Percentiles rank a stretch among this genome's conserved stretches.
phyloP scores from a whole-genome alignment of 64 coral and sea anemone species.

The Exaiptasia diaphana region DNA sequence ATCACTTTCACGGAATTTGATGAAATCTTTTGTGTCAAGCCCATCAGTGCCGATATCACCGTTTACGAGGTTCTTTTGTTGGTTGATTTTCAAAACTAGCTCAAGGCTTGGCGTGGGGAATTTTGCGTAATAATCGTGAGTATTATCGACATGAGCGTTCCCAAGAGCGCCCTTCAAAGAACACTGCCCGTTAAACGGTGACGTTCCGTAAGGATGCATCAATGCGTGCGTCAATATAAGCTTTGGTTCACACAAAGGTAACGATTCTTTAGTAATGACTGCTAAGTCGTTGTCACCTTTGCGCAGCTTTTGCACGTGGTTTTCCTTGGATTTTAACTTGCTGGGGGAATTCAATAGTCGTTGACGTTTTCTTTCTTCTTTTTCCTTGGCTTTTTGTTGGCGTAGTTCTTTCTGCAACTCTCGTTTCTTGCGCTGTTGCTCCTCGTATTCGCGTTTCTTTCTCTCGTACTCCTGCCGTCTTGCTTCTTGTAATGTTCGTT shows the following conservation, averaged over 20 bases:
- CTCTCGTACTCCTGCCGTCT: conserved; percentile 72
- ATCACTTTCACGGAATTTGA: conserved; percentile 1
- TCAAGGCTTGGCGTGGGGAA: conserved; percentile 60
- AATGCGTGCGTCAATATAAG: conserved; percentile 76
- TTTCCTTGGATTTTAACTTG: conserved; percentile 23
- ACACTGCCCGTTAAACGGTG: conserved; percentile 79
- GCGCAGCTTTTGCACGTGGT: neutral
- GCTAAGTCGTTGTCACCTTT: neutral
- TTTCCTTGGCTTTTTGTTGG: conserved; percentile 67
- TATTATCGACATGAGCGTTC: conserved; percentile 64
- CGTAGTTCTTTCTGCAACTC: conserved; percentile 81
- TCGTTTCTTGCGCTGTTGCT: conserved; percentile 81
- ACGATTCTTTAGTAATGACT: conserved; percentile 3
- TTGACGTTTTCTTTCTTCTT: conserved; percentile 78
- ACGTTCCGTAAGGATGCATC: conserved; percentile 82
- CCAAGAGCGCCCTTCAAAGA: conserved; percentile 84
- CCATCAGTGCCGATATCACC: conserved; percentile 57
- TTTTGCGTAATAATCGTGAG: conserved; percentile 80
- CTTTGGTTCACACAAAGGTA: conserved; percentile 87
- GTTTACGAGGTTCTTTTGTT: conserved; percentile 68
- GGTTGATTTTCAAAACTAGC: conserved; percentile 32
- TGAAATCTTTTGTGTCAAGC: conserved; percentile 5
- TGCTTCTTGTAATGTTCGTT: conserved; percentile 55
- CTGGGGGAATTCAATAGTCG: conserved; percentile 34
- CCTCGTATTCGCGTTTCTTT: conserved; percentile 91